These are phyloP conservation scores for Conomelus anceps DNA, from an alignment of 2,888 invertebrate species.

Conservation along the genomic window DNA sequence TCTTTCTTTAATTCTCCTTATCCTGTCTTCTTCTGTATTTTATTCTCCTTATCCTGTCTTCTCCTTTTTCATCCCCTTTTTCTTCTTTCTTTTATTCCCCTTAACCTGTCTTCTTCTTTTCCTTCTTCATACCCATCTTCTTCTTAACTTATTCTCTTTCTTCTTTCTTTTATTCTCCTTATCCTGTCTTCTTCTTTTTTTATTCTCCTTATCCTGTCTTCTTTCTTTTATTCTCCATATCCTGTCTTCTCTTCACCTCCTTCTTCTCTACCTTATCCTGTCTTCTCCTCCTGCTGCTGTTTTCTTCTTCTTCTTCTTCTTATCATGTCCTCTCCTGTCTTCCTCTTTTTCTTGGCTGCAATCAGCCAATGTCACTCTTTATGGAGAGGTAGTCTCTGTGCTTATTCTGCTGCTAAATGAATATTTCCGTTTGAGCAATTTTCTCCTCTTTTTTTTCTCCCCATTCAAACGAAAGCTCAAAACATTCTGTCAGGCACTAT, in stretches of 20 bases:
- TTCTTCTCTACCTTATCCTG: not conserved
- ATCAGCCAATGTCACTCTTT: not conserved
- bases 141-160: too few species aligned
- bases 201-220: not conserved
- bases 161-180: too few species aligned
- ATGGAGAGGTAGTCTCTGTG: not conserved
- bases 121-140: too few species aligned
- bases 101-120: too few species aligned
- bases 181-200: not conserved
- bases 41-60: too few species aligned
- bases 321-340: not conserved
- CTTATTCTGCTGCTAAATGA: not conserved
- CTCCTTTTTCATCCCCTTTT: too few species aligned
- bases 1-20: too few species aligned
- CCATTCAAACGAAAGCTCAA: not conserved
- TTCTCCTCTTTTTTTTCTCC: not conserved
- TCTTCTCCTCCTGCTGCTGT: not conserved
- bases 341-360: not conserved
- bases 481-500: not conserved
- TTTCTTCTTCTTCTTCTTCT: not conserved
- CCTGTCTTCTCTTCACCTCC: not conserved
- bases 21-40: too few species aligned
- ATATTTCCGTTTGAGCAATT: not conserved
- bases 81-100: too few species aligned
- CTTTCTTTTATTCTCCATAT: not conserved